Conservation (phyloP, 2,888 invertebrate genomes). For the Heterodera filipjevi region DNA sequence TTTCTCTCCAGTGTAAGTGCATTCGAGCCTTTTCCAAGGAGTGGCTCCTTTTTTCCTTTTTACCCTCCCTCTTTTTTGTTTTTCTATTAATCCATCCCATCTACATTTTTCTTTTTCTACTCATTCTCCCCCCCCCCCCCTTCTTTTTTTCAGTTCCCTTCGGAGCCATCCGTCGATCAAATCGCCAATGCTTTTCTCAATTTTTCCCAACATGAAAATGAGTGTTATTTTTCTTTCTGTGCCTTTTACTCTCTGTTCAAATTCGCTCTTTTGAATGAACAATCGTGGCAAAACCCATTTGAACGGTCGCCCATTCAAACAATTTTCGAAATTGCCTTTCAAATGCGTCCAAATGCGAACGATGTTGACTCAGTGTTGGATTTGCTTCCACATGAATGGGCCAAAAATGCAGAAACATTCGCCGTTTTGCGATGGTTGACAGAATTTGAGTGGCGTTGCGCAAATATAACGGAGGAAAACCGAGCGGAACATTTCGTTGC, state of each 20-base stretch:
- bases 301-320: background rate
- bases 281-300: background rate
- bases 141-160: background rate
- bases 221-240: background rate
- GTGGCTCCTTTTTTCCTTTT: too few relatives aligned
- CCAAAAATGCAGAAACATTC: background rate
- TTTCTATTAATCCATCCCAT: too few relatives aligned
- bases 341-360: background rate
- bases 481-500: slow-evolving; percentile 16
- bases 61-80: too few relatives aligned
- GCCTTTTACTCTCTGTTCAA: slow-evolving; percentile 5
- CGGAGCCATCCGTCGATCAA: background rate
- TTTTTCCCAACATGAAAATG: background rate
- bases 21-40: too few relatives aligned
- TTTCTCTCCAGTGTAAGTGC: background rate
- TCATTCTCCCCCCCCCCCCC: too few relatives aligned
- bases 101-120: too few relatives aligned
- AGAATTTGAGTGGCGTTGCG: slow-evolving; percentile 28
- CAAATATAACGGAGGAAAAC: slow-evolving; percentile 17
- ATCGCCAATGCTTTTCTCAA: background rate
- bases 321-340: background rate
- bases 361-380: background rate
- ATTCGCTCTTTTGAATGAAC: background rate
- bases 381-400: background rate
- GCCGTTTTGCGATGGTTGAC: slow-evolving; percentile 19